Base-by-base conservation (phyloP, 2,888 invertebrate genomes). In the Callimorpha dominula region DNA sequence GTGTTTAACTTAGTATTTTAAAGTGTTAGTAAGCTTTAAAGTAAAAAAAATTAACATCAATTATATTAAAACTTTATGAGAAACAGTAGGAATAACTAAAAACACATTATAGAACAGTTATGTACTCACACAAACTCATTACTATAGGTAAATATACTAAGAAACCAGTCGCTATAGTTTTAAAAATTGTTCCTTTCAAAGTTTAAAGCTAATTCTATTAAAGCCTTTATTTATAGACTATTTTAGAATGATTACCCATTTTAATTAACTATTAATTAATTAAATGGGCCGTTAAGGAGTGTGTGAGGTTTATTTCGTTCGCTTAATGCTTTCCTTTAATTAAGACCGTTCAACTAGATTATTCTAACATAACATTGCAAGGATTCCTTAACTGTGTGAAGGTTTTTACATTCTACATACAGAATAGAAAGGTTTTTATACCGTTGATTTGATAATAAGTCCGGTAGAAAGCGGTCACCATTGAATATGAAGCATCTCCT, bases 301-400 rank as follows among this genome's bases (percentile, higher is more conserved):
- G 78, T 83, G 80, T 85, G 84, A 85, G 78, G 77, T 68, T 75
- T 54, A 70, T 76, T 77, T 71, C 71, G 60, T 66, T 54, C 65
- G 69, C 75, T 78, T 79, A 82, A 80, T 78, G 72, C 66, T 76
- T 70, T 46, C 67, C 75, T 83, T 68, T 84, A 85, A 85, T 85
- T 84, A 85, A 85, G 72, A 74, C 76, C 74, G 74, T 78, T 77
- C 62, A 78, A 75, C 57, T 75, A 75, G 78, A 84, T 78, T 82
- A 79, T 75, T 68, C 68, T 74, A 75, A 72, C 12, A 42, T 42
- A 65, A 57, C 46, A 2, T 49, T 31, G 57, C 46, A 60, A 46
- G 43, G 14, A 20, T 57, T 57, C 43, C 57, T 57, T 68, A n/a
- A 42, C n/a, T 42, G 40, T 20, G 40, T 52, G 42, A n/a, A 17